Evolutionary conservation across 2,888 invertebrate species (phyloP).

Genomic region (Drosophila prolongata): DNA sequence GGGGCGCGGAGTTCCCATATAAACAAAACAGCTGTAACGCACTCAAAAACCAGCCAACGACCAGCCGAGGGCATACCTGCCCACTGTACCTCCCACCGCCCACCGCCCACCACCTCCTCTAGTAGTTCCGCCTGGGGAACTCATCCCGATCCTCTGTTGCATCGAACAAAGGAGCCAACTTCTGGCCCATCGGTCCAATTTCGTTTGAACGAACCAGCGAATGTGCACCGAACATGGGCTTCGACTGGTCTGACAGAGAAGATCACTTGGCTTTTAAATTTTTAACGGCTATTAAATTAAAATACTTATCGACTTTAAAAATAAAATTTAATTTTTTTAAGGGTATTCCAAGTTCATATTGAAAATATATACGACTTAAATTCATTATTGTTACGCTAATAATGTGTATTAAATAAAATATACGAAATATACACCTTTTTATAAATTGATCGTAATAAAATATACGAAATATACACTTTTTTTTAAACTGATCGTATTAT

Average conservation of each 20-base stretch:
- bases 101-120: slow-evolving; percentile 3
- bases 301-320: too few relatives aligned
- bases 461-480: too few relatives aligned
- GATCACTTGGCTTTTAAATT: slow-evolving; percentile 4
- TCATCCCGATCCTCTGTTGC: slow-evolving; percentile 19
- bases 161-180: slow-evolving; percentile 76
- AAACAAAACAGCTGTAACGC: slow-evolving; percentile 53
- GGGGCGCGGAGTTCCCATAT: slow-evolving; percentile 33
- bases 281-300: too few relatives aligned
- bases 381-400: too few relatives aligned
- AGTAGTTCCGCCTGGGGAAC: slow-evolving; percentile 22
- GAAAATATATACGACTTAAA: too few relatives aligned
- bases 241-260: slow-evolving; percentile 41
- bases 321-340: too few relatives aligned
- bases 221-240: slow-evolving; percentile 37
- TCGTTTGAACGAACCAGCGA: slow-evolving; percentile 36
- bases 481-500: too few relatives aligned
- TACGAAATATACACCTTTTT: too few relatives aligned
- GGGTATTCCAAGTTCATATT: too few relatives aligned
- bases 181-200: slow-evolving; percentile 53
- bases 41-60: slow-evolving; percentile 37
- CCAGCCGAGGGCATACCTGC: slow-evolving; percentile 29
- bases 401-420: too few relatives aligned
- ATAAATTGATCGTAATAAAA: too few relatives aligned
- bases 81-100: slow-evolving; percentile 6